Conservation (phyloP, 2,888 invertebrate genomes). For the Phlogophora meticulosa region DNA sequence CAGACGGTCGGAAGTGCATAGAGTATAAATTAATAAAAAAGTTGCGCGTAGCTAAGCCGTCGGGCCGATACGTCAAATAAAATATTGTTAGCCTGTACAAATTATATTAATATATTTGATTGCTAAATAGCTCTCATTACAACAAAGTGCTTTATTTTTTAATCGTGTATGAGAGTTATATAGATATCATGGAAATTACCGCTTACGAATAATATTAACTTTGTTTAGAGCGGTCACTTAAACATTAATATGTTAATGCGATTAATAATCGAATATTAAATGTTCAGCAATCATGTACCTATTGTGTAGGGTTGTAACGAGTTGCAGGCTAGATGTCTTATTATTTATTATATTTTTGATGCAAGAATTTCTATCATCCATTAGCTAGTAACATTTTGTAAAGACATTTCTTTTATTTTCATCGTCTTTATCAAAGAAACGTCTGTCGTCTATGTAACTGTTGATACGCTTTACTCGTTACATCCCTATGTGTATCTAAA, state of each 20-base stretch:
- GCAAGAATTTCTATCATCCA: conserved; percentile 30
- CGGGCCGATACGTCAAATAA: conserved; percentile 68
- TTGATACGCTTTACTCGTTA: conserved; percentile 46
- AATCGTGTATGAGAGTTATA: conserved; percentile 76
- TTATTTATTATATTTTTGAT: conserved; percentile 16
- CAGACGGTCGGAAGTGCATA: conserved; percentile 74
- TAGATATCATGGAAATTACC: conserved; percentile 66
- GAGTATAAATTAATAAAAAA: conserved; percentile 67
- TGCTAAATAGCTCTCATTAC: conserved; percentile 80
- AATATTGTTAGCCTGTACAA: conserved; percentile 81
- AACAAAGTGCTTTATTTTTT: conserved; percentile 84
- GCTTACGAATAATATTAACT: conserved; percentile 71
- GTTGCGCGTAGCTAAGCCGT: conserved; percentile 65
- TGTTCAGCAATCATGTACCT: conserved; percentile 65
- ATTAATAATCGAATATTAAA: conserved; percentile 63
- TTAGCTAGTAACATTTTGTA: conserved; percentile 53
- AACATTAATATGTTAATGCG: conserved; percentile 61
- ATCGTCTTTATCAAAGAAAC: conserved; percentile 27
- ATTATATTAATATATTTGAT: conserved; percentile 83
- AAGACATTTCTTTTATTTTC: conserved; percentile 45
- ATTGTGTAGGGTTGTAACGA: conserved; percentile 59
- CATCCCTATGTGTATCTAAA: conserved; percentile 56
- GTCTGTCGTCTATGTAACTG: conserved; percentile 11
- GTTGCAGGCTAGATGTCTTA: conserved; percentile 16
- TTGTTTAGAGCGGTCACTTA: conserved; percentile 62